Percentiles rank a stretch among this genome's conserved stretches.
Conservation (phyloP, 1,140 invertebrate genomes). For the Cepaea nemoralis region DNA sequence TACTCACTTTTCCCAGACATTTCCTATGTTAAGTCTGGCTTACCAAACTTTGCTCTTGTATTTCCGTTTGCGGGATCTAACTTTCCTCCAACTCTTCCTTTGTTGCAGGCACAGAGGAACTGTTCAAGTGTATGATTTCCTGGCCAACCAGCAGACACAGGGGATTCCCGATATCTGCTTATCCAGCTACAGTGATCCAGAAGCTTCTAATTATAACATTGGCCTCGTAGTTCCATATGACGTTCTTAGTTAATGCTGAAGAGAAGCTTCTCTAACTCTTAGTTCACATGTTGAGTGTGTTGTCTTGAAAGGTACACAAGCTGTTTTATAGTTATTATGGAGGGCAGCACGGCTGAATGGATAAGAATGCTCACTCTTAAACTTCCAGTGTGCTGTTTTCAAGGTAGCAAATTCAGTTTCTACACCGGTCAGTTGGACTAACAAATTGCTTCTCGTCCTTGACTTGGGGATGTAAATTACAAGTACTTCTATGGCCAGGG, state of each 20-base stretch:
- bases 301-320: not conserved
- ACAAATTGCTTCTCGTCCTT: too few species aligned
- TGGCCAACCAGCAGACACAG: slow-evolving; percentile 56
- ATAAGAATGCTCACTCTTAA: too few species aligned
- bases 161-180: slow-evolving; percentile 65
- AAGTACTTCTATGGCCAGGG: too few species aligned
- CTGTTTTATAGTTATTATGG: too few species aligned
- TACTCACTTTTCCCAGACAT: too few species aligned
- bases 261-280: too few species aligned
- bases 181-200: slow-evolving; percentile 63
- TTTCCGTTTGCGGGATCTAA: not conserved
- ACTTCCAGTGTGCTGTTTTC: too few species aligned
- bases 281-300: too few species aligned
- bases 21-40: not conserved
- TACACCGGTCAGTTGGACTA: too few species aligned
- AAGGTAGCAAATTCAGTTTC: too few species aligned
- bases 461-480: too few species aligned
- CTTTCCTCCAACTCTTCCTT: not conserved
- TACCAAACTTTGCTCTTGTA: not conserved
- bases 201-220: slow-evolving; percentile 65
- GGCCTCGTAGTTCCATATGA: slow-evolving; percentile 64
- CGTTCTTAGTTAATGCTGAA: slow-evolving; percentile 17
- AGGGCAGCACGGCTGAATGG: too few species aligned
- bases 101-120: slow-evolving; percentile 58
- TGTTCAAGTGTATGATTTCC: slow-evolving; percentile 65